Percentiles rank a stretch among this genome's conserved stretches.
Evolutionary conservation across 1,140 invertebrate genomes (phyloP).

Genomic region (Protaetia brevitarsis): DNA sequence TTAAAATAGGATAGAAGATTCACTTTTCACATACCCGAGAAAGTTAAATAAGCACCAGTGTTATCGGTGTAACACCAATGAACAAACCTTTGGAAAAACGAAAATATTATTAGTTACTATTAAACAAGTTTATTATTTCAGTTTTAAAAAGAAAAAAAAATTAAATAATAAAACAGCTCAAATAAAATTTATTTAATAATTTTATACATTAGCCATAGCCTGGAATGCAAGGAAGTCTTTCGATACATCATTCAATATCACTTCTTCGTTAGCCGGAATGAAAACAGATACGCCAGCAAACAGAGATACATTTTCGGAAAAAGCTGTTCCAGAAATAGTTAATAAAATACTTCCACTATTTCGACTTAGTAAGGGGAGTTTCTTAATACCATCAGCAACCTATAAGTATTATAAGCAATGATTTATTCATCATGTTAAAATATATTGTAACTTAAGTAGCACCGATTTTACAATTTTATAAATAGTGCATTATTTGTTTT

Average conservation of each 20-base stretch:
- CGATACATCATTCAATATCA: slow-evolving; percentile 52
- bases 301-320: slow-evolving; percentile 54
- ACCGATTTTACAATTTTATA: too few relatives aligned
- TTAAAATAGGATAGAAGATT: too few relatives aligned
- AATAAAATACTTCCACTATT: slow-evolving; percentile 65
- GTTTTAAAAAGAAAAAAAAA: too few relatives aligned
- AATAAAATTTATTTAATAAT: not conserved
- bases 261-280: slow-evolving; percentile 56
- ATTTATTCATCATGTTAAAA: not conserved
- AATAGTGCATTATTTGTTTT: too few relatives aligned
- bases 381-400: slow-evolving; percentile 48
- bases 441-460: too few relatives aligned
- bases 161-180: not conserved
- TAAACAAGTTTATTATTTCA: too few relatives aligned
- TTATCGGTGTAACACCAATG: too few relatives aligned
- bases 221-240: slow-evolving; percentile 65
- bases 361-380: slow-evolving; percentile 52
- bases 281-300: slow-evolving; percentile 58
- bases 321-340: slow-evolving; percentile 57
- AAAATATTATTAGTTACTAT: too few relatives aligned
- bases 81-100: too few relatives aligned
- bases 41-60: too few relatives aligned
- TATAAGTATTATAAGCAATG: slow-evolving; percentile 42
- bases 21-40: too few relatives aligned
- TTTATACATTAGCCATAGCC: slow-evolving; percentile 62